Evolutionary conservation across 2,113 vertebrate species (phyloP).

Genomic region (Odobenus rosmarus): DNA sequence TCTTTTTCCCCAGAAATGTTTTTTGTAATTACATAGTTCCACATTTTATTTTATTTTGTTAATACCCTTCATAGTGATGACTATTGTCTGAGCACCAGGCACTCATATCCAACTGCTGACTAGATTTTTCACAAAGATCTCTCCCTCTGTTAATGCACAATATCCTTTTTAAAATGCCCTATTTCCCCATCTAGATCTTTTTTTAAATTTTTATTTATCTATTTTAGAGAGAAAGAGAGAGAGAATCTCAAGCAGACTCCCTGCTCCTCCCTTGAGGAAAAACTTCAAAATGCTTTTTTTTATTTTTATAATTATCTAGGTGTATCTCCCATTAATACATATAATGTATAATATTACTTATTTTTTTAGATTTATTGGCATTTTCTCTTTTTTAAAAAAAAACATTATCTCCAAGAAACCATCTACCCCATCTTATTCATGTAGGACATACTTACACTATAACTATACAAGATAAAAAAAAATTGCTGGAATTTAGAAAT

Average conservation of each 20-base stretch:
- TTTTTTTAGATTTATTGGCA: neutral
- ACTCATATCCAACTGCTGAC: neutral
- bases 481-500: neutral
- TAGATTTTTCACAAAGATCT: neutral
- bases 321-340: neutral
- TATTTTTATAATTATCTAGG: slow-evolving; percentile 21
- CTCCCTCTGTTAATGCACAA: neutral
- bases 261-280: neutral
- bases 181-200: neutral
- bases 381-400: neutral
- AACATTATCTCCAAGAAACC: neutral
- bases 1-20: neutral
- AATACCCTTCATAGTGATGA: too few species aligned
- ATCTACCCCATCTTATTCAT: neutral
- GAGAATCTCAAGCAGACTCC: neutral
- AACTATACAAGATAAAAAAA: neutral
- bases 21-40: neutral
- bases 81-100: neutral
- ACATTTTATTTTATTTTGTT: neutral
- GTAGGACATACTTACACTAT: neutral
- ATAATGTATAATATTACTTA: neutral
- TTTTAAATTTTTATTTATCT: neutral
- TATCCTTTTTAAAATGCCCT: neutral
- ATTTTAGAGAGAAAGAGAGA: neutral
- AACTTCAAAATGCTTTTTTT: neutral